Evolutionary conservation across 2,113 vertebrate species (phyloP).

Genomic region (Todiramphus saurophagus): DNA sequence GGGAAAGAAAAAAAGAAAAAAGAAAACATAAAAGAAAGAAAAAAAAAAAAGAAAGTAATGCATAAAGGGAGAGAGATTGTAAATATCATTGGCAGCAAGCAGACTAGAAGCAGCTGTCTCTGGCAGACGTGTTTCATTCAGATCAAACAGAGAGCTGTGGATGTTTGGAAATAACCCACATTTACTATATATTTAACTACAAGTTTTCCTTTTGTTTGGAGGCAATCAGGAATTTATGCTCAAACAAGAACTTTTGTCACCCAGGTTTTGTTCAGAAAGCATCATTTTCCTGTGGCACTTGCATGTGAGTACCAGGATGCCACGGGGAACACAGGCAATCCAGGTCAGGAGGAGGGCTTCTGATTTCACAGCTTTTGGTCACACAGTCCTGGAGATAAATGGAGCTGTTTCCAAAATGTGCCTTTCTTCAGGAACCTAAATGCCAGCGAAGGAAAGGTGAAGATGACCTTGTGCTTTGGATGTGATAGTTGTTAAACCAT

Average conservation of each 20-base stretch:
- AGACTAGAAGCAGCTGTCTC: conserved; percentile 32
- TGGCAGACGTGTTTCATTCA: conserved; percentile 18
- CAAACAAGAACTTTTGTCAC: neutral
- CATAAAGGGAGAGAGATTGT: neutral
- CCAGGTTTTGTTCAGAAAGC: conserved; percentile 17
- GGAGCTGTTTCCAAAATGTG: neutral
- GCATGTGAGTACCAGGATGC: neutral
- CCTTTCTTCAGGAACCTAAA: neutral
- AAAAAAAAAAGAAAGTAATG: neutral
- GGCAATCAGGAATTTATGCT: neutral
- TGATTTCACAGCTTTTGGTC: neutral
- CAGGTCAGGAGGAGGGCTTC: neutral
- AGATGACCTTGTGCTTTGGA: neutral
- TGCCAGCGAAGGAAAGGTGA: neutral
- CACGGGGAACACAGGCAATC: neutral
- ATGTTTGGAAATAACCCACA: conserved; percentile 32
- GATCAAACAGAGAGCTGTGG: neutral
- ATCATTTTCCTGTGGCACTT: neutral
- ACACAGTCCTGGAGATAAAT: neutral
- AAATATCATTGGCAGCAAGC: conserved; percentile 14
- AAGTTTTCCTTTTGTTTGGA: conserved; percentile 3
- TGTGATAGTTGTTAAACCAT: neutral
- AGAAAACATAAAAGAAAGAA: neutral
- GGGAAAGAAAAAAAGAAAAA: neutral
- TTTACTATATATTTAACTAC: neutral